These are phyloP conservation scores for Cynoglossus semilaevis DNA, from an alignment of 2,113 vertebrate genomes.

Conservation along the genomic window DNA sequence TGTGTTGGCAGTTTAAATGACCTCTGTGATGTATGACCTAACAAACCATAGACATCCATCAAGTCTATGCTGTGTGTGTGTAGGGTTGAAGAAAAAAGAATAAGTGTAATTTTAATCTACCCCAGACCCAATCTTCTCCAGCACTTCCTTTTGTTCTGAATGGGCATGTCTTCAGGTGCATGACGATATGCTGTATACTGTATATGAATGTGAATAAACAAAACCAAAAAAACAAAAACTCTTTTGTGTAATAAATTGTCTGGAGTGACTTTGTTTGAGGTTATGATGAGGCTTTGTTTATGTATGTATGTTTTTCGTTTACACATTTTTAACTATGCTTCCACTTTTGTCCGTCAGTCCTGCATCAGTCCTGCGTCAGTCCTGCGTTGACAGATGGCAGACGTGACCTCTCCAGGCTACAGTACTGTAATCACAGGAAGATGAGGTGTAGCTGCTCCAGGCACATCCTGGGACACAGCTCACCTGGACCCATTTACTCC, in stretches of 20 bases:
- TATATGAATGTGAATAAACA: constrained; percentile 65
- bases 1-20: constrained; percentile 69
- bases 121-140: constrained; percentile 34
- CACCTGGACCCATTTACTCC: constrained; percentile 43
- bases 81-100: constrained; percentile 24
- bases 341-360: constrained; percentile 46
- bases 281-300: too few species aligned
- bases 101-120: constrained; percentile 49
- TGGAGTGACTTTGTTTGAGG: too few species aligned
- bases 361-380: constrained; percentile 46
- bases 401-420: constrained; percentile 50
- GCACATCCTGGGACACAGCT: constrained; percentile 61
- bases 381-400: constrained; percentile 53
- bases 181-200: constrained; percentile 54
- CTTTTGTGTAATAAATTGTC: too few species aligned
- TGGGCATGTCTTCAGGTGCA: constrained; percentile 30
- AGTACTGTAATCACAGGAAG: constrained; percentile 72
- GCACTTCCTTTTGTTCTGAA: constrained; percentile 45
- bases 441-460: constrained; percentile 75
- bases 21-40: constrained; percentile 65
- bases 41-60: constrained; percentile 61
- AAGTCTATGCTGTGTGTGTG: constrained; percentile 34
- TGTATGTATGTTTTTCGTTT: too few species aligned
- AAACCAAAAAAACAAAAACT: constrained; percentile 4
- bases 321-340: constrained; percentile 14